Evolutionary conservation across 2,797 vertebrate genomes (phyloP), one percentile per base, ranked within the genome.

Genomic region (Gallinago stenura): DNA sequence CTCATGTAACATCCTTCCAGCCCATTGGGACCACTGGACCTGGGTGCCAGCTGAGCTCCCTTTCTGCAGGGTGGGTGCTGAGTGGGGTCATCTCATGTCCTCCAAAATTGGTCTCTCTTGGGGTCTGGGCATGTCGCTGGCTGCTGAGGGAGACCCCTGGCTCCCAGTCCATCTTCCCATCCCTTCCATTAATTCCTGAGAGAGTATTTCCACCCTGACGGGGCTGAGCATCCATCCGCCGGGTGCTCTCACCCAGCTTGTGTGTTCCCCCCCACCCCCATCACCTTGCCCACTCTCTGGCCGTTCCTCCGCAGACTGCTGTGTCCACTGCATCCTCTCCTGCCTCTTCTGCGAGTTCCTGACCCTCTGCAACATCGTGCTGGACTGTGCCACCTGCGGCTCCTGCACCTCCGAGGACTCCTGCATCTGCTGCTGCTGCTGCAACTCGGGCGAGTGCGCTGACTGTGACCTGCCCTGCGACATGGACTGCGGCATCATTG

Each of bases 301-400:
- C 57, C 12, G 0, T 83, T 13, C 17, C 64, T 56, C 68, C 28
- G 0, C 98, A 99, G 99, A 99, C 97, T 99, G 99, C 98, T 99
- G 99, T 19, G 99, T 99, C 69, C 99, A 99, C 98, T 99, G 99
- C 98, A 99, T 99, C 98, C 98, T 99, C 97, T 99, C 99, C 93
- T 99, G 99, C 97, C 98, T 99, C 89, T 99, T 99, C 97, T 99
- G 99, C 14, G 99, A 99, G 98, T 99, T 99, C 98, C 98, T 99
- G 95, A 99, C 99, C 41, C 98, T 99, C 96, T 99, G 99, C 96
- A 99, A 99, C 98, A 98, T 99, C 48, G 97, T 99, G 95, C 98
- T 99, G 98, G 99, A 99, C 98, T 99, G 99, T 8, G 99, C 99
- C 98, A 99, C 99, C 31, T 99, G 99, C 15, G 99, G 99, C 97